Evolutionary conservation across 53 echinoderm and acorn worm genomes (phyloP).

Genomic region (Paracentrotus lividus): DNA sequence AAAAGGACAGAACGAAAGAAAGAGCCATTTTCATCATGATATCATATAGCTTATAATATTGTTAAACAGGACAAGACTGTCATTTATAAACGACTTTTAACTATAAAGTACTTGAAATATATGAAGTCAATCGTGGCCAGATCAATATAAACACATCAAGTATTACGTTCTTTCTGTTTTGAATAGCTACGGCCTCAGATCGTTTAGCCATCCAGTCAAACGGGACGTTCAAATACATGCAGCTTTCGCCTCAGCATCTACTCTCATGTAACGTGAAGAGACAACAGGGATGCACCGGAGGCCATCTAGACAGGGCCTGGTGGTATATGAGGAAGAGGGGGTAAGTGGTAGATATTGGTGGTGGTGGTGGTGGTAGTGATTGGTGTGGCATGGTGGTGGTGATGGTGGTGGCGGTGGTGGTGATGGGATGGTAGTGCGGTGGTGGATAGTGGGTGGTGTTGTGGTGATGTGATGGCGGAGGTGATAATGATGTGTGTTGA

Average conservation of each 20-base stretch:
- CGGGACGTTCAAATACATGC: slow-evolving; percentile 82
- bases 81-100: too few relatives aligned
- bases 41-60: too few relatives aligned
- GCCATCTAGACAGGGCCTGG: slow-evolving; percentile 98
- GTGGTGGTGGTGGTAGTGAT: slow-evolving; percentile 3
- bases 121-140: too few relatives aligned
- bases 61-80: too few relatives aligned
- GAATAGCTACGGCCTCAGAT: slow-evolving; percentile 91
- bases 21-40: too few relatives aligned
- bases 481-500: too few relatives aligned
- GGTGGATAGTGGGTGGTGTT: too few relatives aligned
- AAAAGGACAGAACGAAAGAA: too few relatives aligned
- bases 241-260: slow-evolving; percentile 92
- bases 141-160: too few relatives aligned
- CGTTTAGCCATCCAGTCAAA: slow-evolving; percentile 96
- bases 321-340: slow-evolving; percentile 96
- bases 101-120: too few relatives aligned
- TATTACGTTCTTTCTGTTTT: background rate
- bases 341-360: slow-evolving; percentile 66
- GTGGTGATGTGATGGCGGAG: too few relatives aligned
- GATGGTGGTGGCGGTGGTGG: slow-evolving; percentile 19
- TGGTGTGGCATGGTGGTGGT: background rate
- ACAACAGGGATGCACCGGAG: slow-evolving; percentile 94
- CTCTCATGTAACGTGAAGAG: slow-evolving; percentile 93
- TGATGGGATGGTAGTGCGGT: too few relatives aligned